These are phyloP conservation scores for Merops nubicus DNA, from an alignment of 2,113 vertebrate species.

Conservation along the genomic window DNA sequence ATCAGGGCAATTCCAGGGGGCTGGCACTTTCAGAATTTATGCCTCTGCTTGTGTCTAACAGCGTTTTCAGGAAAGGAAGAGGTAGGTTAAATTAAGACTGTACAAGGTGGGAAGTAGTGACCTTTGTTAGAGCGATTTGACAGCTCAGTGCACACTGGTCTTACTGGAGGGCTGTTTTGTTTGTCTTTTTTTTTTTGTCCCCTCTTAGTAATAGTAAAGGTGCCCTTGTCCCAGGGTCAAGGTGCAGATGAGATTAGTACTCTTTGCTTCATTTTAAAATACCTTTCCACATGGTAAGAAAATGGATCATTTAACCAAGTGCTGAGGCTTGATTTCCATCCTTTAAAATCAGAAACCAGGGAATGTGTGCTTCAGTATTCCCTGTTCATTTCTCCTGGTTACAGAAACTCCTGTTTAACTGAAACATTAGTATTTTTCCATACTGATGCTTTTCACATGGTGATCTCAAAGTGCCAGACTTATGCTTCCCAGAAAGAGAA, in stretches of 20 bases:
- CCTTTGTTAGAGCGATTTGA: neutral
- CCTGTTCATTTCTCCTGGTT: neutral
- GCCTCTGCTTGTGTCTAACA: neutral
- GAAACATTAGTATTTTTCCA: neutral
- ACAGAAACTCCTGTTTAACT: neutral
- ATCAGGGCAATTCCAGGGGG: slow-evolving; percentile 10
- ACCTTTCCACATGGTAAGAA: neutral
- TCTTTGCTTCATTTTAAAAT: neutral
- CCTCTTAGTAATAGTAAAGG: neutral
- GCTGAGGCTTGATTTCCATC: neutral
- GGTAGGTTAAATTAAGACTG: slow-evolving; percentile 13
- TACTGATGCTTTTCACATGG: neutral
- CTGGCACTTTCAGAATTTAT: slow-evolving; percentile 1
- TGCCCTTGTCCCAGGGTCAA: neutral
- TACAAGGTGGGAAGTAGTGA: neutral
- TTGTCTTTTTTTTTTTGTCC: neutral
- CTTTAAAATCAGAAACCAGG: neutral
- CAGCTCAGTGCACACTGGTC: neutral
- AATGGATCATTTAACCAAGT: neutral
- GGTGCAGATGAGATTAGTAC: neutral
- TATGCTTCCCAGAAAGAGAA: neutral
- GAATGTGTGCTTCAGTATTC: neutral
- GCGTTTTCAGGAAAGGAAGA: neutral
- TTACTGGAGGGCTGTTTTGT: neutral
- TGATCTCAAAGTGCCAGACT: slow-evolving; percentile 10